Base-by-base conservation (phyloP, 2,113 vertebrate genomes). In the Myrmecophaga tridactyla region DNA sequence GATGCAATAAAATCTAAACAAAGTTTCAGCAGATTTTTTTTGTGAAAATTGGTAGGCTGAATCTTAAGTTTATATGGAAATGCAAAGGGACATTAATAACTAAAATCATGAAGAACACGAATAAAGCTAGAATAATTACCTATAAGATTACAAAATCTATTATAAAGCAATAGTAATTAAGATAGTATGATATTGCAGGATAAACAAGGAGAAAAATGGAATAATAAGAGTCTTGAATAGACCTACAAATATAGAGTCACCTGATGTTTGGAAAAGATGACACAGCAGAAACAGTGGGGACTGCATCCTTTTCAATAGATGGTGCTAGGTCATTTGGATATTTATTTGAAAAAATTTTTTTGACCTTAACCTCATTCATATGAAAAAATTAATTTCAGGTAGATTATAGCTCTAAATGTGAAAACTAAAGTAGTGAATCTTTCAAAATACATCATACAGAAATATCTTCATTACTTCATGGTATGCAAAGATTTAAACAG, bases 1-100 rank as follows among this genome's bases (percentile, higher is more conserved):
- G 20, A 89, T 58, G 14, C 27, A 82, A 48, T 65, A 65, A 78
- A 89, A 86, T 90, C 25, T 70, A 48, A 92, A 77, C 21, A 58
- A 56, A 78, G 83, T 43, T 73, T 90, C n/a, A 87, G 53, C 62
- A 65, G 13, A 73, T 90, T 94, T 93, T 90, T 94, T 93, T 39
- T 90, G n/a, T 90, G 62, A 88, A 93, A 93, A 58, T 29, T 36
- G 31, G 53, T 27, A 56, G 65, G 11, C 27, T 73, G 23, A 67
- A 63, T 13, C 67, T 78, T 78, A 46, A 76, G 10, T 73, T 78
- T 63, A 81, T 20, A 75, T 48, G 13, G 51, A 89, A 73, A 90
- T 86, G 62, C 7, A 89, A 92, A 86, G 29, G 34, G 15, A 73
- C 41, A 93, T 34, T 69, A 95, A 75, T 70, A 92, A 83, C 53